phyloP scores from a whole-genome alignment of 2,113 vertebrate species.

The Odontesthes bonariensis region DNA sequence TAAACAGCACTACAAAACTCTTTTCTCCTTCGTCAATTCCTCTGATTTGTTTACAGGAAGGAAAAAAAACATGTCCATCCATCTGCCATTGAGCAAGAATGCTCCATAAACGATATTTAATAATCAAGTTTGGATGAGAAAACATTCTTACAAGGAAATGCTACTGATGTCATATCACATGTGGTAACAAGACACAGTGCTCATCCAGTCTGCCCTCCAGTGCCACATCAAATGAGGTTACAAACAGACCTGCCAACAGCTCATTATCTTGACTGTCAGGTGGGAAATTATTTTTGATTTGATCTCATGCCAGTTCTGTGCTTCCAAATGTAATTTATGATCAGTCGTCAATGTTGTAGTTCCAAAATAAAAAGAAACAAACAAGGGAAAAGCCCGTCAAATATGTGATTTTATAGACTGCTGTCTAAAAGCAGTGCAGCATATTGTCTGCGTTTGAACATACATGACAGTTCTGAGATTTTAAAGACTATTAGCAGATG shows the following conservation, averaged over 20 bases:
- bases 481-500: not conserved
- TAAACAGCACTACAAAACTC: constrained; percentile 43
- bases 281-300: constrained; percentile 54
- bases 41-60: not conserved
- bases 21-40: not conserved
- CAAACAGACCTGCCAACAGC: constrained; percentile 50
- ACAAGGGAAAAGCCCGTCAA: not conserved
- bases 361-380: constrained; percentile 11
- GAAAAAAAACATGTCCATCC: not conserved
- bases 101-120: not conserved
- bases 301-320: constrained; percentile 60
- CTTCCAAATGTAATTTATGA: constrained; percentile 53
- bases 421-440: not conserved
- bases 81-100: constrained; percentile 1
- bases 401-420: constrained; percentile 5
- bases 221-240: constrained; percentile 39
- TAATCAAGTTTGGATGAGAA: constrained; percentile 1
- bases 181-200: constrained; percentile 23
- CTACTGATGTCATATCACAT: constrained; percentile 23
- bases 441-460: too few species aligned
- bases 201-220: constrained; percentile 39
- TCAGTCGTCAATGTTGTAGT: constrained; percentile 33
- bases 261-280: constrained; percentile 36
- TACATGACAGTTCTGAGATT: not conserved
- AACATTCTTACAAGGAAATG: constrained; percentile 3